These are phyloP conservation scores for Pelochelys cantorii DNA, from an alignment of 2,797 vertebrate genomes.

Conservation along the genomic window DNA sequence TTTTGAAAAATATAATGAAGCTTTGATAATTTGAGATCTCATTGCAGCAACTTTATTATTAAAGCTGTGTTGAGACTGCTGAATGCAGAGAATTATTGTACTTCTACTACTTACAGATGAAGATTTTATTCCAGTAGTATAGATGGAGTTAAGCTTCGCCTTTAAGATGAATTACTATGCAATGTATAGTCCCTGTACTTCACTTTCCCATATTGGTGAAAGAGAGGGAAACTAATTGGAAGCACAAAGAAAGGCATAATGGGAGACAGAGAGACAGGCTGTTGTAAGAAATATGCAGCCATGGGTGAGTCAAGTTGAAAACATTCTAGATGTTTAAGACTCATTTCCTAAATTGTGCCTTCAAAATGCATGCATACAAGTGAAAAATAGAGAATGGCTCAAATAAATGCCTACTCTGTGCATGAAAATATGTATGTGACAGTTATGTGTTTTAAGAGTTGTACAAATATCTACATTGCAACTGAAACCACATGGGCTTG, in stretches of 20 bases:
- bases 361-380: constrained; percentile 42
- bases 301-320: constrained; percentile 2
- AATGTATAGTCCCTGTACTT: background rate
- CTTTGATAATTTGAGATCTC: background rate
- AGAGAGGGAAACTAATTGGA: background rate
- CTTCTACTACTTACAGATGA: constrained; percentile 7
- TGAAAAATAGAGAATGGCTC: constrained; percentile 45
- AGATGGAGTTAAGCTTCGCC: background rate
- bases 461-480: constrained; percentile 15
- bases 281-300: background rate
- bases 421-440: constrained; percentile 70
- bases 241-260: background rate
- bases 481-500: constrained; percentile 49
- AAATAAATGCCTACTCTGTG: constrained; percentile 60
- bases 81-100: constrained; percentile 17
- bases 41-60: constrained; percentile 50
- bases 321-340: constrained; percentile 36
- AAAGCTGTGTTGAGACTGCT: constrained; percentile 46
- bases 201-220: background rate
- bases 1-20: constrained; percentile 67
- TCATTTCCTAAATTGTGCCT: constrained; percentile 19
- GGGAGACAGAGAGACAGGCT: background rate
- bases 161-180: background rate
- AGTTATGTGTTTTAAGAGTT: constrained; percentile 51
- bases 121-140: constrained; percentile 4